phyloP scores from a whole-genome alignment of 1,140 invertebrate genomes.

The Teleopsis dalmanni region DNA sequence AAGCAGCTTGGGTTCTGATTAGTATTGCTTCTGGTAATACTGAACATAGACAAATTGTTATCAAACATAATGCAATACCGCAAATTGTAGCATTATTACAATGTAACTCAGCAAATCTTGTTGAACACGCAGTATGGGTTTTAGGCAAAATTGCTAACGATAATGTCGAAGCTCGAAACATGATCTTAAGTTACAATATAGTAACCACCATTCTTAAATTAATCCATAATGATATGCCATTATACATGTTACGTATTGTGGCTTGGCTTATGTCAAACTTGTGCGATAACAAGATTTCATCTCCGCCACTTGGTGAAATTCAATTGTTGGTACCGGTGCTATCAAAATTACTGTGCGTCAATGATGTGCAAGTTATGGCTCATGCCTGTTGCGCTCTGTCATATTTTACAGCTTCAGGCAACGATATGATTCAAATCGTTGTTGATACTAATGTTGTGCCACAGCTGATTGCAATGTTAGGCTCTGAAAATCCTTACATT shows the following conservation, averaged over 20 bases:
- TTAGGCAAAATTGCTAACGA: slow-evolving; percentile 95
- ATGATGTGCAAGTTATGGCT: slow-evolving; percentile 70
- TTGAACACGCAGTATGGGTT: slow-evolving; percentile 96
- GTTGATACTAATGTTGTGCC: slow-evolving; percentile 65
- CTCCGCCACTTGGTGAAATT: slow-evolving; percentile 68
- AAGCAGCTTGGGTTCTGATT: slow-evolving; percentile 95
- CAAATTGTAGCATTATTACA: slow-evolving; percentile 71
- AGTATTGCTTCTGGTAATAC: slow-evolving; percentile 96
- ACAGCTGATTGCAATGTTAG: slow-evolving; percentile 67
- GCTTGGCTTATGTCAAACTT: slow-evolving; percentile 91
- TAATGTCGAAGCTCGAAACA: slow-evolving; percentile 66
- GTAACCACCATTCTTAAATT: slow-evolving; percentile 60
- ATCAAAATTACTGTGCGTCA: slow-evolving; percentile 64
- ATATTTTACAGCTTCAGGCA: slow-evolving; percentile 89
- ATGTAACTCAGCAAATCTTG: slow-evolving; percentile 67
- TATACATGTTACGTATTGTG: slow-evolving; percentile 52
- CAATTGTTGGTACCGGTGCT: slow-evolving; percentile 75
- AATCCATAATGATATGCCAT: slow-evolving; percentile 52
- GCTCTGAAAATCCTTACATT: slow-evolving; percentile 62
- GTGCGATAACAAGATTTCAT: slow-evolving; percentile 85
- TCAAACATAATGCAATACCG: slow-evolving; percentile 79
- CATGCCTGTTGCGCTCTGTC: slow-evolving; percentile 96
- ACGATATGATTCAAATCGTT: slow-evolving; percentile 85
- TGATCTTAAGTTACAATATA: slow-evolving; percentile 59
- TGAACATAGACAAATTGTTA: slow-evolving; percentile 79